Conservation (phyloP, 2,888 invertebrate genomes). For the Disparrhopalites patrizii region DNA sequence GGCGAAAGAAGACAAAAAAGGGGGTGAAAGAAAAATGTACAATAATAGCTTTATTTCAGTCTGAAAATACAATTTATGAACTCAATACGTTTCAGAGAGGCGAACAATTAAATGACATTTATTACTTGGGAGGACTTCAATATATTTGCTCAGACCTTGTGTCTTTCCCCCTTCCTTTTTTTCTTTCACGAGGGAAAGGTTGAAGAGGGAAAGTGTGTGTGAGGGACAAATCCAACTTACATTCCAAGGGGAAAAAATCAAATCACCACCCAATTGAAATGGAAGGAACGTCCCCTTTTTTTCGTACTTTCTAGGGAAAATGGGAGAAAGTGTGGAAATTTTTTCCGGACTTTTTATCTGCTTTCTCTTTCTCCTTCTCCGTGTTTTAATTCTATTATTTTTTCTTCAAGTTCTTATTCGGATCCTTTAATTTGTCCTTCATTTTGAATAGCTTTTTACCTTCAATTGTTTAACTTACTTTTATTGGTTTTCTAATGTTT, state of each 20-base stretch:
- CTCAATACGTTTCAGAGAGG: conserved; percentile 44
- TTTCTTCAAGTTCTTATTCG: too few species aligned
- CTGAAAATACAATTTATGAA: conserved; percentile 46
- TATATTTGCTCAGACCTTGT: conserved; percentile 28
- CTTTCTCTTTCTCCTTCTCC: conserved; percentile 9
- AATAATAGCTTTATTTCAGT: conserved; percentile 33
- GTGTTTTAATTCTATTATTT: too few species aligned
- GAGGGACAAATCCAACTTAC: conserved; percentile 22
- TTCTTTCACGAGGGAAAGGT: background rate
- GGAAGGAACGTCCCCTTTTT: conserved; percentile 27
- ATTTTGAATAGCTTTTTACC: too few species aligned
- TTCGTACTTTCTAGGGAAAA: conserved; percentile 22
- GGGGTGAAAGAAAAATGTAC: conserved; percentile 28
- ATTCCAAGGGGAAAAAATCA: conserved; percentile 12
- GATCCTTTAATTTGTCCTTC: too few species aligned
- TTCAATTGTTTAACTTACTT: too few species aligned
- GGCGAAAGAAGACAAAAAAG: background rate
- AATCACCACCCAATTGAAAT: conserved; percentile 32
- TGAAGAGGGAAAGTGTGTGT: conserved; percentile 8
- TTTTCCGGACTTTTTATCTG: conserved; percentile 2
- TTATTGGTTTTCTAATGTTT: too few species aligned
- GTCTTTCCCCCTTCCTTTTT: background rate
- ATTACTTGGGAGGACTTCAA: conserved; percentile 35
- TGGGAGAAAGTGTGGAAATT: too few species aligned
- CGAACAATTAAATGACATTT: conserved; percentile 49